Conservation (phyloP, 2,797 vertebrate genomes). For the Selene dorsalis region DNA sequence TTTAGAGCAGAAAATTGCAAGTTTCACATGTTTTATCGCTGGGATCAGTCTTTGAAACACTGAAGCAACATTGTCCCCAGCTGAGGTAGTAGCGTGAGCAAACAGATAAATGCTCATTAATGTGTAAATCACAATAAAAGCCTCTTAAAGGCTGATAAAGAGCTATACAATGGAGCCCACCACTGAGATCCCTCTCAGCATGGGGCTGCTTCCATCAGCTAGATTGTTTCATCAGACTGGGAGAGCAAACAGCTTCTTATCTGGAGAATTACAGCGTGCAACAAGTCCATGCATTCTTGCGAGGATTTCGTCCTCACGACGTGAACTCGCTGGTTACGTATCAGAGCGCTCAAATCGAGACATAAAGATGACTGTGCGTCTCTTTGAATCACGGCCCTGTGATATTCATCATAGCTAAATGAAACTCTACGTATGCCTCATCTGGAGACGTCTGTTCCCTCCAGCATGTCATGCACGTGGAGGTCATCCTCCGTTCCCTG, state of each 20-base stretch:
- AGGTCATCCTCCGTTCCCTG: slow-evolving; percentile 43
- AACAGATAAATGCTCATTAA: slow-evolving; percentile 81
- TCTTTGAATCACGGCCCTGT: slow-evolving; percentile 1
- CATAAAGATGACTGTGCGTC: slow-evolving; percentile 39
- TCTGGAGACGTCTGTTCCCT: slow-evolving; percentile 26
- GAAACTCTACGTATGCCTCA: slow-evolving; percentile 23
- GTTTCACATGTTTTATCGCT: slow-evolving; percentile 44
- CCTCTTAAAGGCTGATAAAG: slow-evolving; percentile 80
- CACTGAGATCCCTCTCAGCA: slow-evolving; percentile 72
- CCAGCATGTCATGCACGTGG: slow-evolving; percentile 27
- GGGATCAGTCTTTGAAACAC: slow-evolving; percentile 38
- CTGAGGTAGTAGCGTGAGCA: slow-evolving; percentile 73
- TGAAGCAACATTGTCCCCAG: slow-evolving; percentile 56
- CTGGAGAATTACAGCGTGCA: slow-evolving; percentile 66
- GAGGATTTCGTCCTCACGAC: slow-evolving; percentile 30
- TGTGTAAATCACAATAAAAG: slow-evolving; percentile 82
- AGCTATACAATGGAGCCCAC: slow-evolving; percentile 71
- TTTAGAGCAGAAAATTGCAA: slow-evolving; percentile 24
- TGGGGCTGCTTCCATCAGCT: slow-evolving; percentile 74
- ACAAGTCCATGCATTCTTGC: slow-evolving; percentile 54
- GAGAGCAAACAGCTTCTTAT: slow-evolving; percentile 70
- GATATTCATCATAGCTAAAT: slow-evolving; percentile 20
- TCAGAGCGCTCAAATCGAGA: slow-evolving; percentile 29
- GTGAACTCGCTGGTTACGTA: slow-evolving; percentile 6
- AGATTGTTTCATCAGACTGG: slow-evolving; percentile 76